A percentile compares a stretch with the other conserved stretches of the same genome.
Conservation (phyloP, 2,888 invertebrate species). For the Sesia apiformis region DNA sequence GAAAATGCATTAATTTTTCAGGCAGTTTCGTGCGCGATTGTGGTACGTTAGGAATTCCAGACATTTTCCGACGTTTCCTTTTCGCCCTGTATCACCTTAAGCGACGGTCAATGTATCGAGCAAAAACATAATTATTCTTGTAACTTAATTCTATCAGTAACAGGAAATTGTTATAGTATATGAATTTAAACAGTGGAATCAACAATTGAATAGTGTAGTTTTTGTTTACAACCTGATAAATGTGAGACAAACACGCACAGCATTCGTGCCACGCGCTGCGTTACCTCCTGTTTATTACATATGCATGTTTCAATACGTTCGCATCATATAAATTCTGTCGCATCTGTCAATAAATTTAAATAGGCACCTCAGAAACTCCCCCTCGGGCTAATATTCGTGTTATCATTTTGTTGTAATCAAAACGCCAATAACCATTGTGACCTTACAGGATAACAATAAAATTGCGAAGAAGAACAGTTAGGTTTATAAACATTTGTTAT, state of each 20-base stretch:
- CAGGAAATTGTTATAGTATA: not conserved
- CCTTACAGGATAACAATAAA: no score
- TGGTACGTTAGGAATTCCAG: not conserved
- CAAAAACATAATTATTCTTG: not conserved
- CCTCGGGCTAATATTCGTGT: no score
- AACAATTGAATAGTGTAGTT: not conserved
- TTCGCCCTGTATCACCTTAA: not conserved
- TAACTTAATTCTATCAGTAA: not conserved
- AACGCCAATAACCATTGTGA: no score
- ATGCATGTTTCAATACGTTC: no score
- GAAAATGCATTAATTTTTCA: not conserved
- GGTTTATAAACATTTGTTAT: no score
- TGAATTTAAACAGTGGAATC: not conserved
- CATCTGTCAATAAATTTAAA: no score
- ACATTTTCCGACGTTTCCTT: not conserved
- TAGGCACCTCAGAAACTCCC: no score
- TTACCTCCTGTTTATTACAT: conserved; percentile 8
- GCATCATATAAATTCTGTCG: no score
- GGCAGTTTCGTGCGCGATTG: not conserved
- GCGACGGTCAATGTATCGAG: not conserved
- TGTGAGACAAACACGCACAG: conserved; percentile 31
- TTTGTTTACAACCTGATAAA: conserved; percentile 37
- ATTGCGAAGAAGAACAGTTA: no score
- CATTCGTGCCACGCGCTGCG: conserved; percentile 21
- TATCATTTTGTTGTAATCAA: no score